Evolutionary conservation across 2,797 vertebrate genomes (phyloP).

Genomic region (Chelonia mydas): DNA sequence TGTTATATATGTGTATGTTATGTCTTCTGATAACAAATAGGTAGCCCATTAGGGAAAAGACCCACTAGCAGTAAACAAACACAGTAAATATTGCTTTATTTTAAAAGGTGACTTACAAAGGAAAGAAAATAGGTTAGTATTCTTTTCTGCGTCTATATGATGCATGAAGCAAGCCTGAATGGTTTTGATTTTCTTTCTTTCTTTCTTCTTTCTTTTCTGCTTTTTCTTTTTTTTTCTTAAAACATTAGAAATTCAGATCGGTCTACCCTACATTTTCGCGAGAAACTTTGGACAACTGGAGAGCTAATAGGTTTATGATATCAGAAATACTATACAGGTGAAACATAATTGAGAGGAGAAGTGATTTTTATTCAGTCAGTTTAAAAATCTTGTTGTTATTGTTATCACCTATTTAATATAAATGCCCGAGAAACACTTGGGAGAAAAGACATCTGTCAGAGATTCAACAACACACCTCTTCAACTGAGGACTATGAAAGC

Average conservation of each 20-base stretch:
- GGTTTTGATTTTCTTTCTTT: neutral
- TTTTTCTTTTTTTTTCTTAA: neutral
- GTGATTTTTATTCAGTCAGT: neutral
- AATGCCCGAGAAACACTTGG: neutral
- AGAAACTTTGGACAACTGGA: neutral
- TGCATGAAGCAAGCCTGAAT: neutral
- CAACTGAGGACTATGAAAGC: neutral
- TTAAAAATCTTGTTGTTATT: neutral
- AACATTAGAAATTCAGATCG: neutral
- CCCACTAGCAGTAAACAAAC: neutral
- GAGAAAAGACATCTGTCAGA: neutral
- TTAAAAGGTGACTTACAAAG: constrained; percentile 10
- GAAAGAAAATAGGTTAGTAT: neutral
- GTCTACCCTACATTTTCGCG: neutral
- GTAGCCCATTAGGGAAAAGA: neutral
- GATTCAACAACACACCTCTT: neutral
- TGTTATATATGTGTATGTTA: neutral
- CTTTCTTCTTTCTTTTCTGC: neutral
- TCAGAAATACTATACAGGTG: neutral
- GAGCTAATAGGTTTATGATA: neutral
- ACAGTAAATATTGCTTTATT: neutral
- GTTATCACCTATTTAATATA: neutral
- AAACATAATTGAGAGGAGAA: neutral
- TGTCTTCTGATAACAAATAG: neutral
- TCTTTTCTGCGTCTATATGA: neutral